Percentiles rank a stretch among this genome's conserved stretches.
Conservation (phyloP, 1,140 invertebrate species). For the Vanessa atalanta region DNA sequence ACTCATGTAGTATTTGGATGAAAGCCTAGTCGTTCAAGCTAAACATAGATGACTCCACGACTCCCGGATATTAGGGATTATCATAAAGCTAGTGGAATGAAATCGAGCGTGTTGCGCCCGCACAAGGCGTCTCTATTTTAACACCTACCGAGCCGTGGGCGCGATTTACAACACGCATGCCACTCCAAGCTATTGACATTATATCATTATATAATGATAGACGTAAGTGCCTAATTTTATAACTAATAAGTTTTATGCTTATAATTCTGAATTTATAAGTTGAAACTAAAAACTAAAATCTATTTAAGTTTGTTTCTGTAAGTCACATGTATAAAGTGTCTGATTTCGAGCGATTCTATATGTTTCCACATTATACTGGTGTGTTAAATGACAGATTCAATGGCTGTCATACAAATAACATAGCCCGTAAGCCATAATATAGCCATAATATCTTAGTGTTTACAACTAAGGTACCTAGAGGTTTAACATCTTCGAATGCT, state of each 20-base stretch:
- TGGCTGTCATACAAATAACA: no score
- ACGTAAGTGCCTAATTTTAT: slow-evolving; percentile 1
- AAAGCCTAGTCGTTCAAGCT: slow-evolving; percentile 29
- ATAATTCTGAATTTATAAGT: no score
- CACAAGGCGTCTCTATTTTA: slow-evolving; percentile 76
- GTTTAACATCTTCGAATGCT: background rate
- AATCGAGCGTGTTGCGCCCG: slow-evolving; percentile 62
- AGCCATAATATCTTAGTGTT: background rate
- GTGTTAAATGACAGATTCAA: no score
- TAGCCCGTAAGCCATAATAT: no score
- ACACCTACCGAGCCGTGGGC: slow-evolving; percentile 70
- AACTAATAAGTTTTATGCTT: background rate
- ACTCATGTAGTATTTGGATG: background rate
- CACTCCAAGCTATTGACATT: slow-evolving; percentile 20
- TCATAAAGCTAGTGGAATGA: slow-evolving; percentile 72
- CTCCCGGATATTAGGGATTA: slow-evolving; percentile 75
- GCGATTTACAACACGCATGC: slow-evolving; percentile 62
- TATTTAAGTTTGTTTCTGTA: no score
- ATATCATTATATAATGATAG: slow-evolving; percentile 17
- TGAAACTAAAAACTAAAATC: no score
- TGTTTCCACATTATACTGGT: no score
- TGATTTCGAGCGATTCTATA: no score
- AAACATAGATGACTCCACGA: slow-evolving; percentile 54
- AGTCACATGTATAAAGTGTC: no score
- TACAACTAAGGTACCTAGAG: background rate